phyloP scores from a whole-genome alignment of 2,797 vertebrate species.

The Tenualosa ilisha region DNA sequence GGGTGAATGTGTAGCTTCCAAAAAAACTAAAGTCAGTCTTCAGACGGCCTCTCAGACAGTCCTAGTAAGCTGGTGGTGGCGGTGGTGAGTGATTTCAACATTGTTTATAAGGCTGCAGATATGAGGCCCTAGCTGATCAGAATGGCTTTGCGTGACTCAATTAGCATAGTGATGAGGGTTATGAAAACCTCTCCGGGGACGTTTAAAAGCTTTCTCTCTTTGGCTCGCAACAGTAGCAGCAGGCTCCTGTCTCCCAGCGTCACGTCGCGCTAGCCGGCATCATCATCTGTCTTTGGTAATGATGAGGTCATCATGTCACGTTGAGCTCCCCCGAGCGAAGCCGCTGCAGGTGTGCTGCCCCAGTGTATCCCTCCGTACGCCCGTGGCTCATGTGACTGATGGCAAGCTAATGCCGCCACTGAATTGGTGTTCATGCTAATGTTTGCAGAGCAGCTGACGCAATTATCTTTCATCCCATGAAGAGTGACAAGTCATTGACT shows the following conservation, averaged over 20 bases:
- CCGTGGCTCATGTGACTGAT: neutral
- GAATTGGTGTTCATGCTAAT: neutral
- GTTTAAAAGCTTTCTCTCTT: slow-evolving; percentile 36
- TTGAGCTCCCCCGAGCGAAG: neutral
- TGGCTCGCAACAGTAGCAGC: neutral
- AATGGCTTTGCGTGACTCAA: slow-evolving; percentile 48
- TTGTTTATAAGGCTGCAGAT: slow-evolving; percentile 3
- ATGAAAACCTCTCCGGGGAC: slow-evolving; percentile 42
- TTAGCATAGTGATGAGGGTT: slow-evolving; percentile 45
- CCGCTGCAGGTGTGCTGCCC: neutral
- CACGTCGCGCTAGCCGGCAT: neutral
- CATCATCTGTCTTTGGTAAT: neutral
- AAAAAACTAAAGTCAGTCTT: neutral
- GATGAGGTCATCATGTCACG: slow-evolving; percentile 20
- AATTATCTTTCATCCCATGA: neutral
- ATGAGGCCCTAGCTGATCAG: slow-evolving; percentile 37
- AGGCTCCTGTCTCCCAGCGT: neutral
- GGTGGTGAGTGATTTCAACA: neutral
- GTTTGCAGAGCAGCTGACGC: neutral
- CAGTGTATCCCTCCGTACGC: neutral
- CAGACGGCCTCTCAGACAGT: neutral
- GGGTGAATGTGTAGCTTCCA: too few relatives aligned
- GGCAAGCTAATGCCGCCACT: neutral
- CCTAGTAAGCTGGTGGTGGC: neutral
- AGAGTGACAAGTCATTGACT: slow-evolving; percentile 4